These are phyloP conservation scores for Shargacucullia verbasci DNA, from an alignment of 2,888 invertebrate species.

Conservation along the genomic window DNA sequence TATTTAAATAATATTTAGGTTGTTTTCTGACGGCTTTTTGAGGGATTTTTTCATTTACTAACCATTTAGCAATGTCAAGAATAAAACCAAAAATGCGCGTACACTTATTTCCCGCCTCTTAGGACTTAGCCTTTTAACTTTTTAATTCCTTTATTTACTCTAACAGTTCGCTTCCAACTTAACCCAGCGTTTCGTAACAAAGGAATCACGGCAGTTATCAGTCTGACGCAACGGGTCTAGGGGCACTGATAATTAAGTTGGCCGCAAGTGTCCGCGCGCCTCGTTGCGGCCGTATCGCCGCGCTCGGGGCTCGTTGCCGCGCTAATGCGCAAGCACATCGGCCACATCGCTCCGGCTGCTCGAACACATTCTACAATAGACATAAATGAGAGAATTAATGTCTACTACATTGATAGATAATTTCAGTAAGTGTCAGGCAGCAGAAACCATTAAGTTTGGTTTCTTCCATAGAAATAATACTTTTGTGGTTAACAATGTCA, in stretches of 20 bases:
- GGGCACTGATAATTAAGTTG: slow-evolving; percentile 73
- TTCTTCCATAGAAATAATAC: too few species aligned
- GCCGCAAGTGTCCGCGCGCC: slow-evolving; percentile 65
- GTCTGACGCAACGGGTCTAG: slow-evolving; percentile 62
- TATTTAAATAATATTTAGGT: too few species aligned
- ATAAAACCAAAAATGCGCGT: too few species aligned
- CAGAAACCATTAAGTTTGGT: too few species aligned
- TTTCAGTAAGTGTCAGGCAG: too few species aligned
- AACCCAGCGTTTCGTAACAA: slow-evolving; percentile 34
- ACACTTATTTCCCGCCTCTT: too few species aligned
- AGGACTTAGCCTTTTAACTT: too few species aligned
- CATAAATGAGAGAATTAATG: neutral
- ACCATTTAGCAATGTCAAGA: too few species aligned
- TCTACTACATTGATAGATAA: neutral
- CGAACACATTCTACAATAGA: slow-evolving; percentile 62
- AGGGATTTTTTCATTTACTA: too few species aligned
- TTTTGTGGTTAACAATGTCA: too few species aligned
- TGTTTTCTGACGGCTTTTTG: too few species aligned
- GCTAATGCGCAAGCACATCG: slow-evolving; percentile 72
- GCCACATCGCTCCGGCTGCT: slow-evolving; percentile 42
- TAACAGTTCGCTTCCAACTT: slow-evolving; percentile 8
- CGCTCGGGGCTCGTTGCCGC: slow-evolving; percentile 68
- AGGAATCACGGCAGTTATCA: slow-evolving; percentile 42
- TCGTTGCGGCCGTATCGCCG: slow-evolving; percentile 64
- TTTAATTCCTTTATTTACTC: neutral